Evolutionary conservation across 2,888 invertebrate species (phyloP).

Genomic region (Heliconius sara): DNA sequence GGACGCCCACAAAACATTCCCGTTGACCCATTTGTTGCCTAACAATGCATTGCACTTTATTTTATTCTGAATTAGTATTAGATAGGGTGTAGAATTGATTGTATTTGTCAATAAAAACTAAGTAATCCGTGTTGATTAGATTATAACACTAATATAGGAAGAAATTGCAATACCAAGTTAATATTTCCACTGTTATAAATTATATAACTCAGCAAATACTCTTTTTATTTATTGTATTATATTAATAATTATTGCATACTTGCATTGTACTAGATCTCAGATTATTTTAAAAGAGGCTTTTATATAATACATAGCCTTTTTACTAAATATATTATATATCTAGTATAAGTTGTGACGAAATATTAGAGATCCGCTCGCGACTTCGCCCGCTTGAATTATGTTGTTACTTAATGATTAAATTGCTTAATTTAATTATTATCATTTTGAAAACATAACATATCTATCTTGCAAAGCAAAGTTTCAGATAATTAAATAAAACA

Average conservation of each 20-base stretch:
- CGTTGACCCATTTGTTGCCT: slow-evolving; percentile 62
- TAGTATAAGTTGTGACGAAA: not conserved
- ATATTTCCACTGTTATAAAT: not conserved
- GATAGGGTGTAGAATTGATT: slow-evolving; percentile 26
- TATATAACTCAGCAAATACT: not conserved
- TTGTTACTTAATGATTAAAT: too few species aligned
- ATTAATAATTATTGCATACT: not conserved
- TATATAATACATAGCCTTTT: not conserved
- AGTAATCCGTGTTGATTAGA: not conserved
- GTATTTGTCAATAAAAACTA: slow-evolving; percentile 2
- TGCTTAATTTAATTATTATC: too few species aligned
- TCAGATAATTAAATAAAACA: too few species aligned
- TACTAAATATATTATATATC: not conserved
- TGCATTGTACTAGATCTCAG: not conserved
- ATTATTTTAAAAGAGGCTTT: not conserved
- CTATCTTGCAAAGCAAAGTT: too few species aligned
- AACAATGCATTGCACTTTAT: slow-evolving; percentile 26
- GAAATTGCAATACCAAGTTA: not conserved
- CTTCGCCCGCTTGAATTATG: too few species aligned
- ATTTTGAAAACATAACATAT: too few species aligned
- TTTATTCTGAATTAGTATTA: slow-evolving; percentile 10
- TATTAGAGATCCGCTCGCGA: too few species aligned
- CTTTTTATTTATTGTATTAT: not conserved
- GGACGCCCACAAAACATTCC: slow-evolving; percentile 64
- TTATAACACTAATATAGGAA: not conserved